Base-by-base conservation (phyloP, 2,113 vertebrate species). In the Tragelaphus strepsiceros region DNA sequence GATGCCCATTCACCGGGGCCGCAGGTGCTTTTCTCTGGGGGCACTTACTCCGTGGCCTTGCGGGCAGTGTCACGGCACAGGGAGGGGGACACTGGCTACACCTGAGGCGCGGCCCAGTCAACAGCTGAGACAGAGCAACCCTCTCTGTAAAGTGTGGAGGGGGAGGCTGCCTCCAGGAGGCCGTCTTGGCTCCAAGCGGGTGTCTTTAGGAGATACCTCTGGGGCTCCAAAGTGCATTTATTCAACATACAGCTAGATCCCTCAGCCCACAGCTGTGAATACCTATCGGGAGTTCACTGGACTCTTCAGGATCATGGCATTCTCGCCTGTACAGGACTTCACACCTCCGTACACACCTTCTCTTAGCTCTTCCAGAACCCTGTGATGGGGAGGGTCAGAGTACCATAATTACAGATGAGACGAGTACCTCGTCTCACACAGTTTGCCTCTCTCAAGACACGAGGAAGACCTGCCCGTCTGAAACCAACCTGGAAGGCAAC, bases 401-500 rank as follows among this genome's bases (percentile, higher is more conserved):
- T 19, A 51, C 22, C n/a, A 2, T 39, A 35, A 78, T 85, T 21
- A 59, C 5, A 71, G 71, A 13, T 49, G n/a, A 88, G 24, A 64
- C 7, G 7, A 90, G 7, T 2, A 8, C 28, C 1, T 26, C 14
- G 12, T 71, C 32, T 84, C n/a, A 14, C 3, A 12, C 0, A 46
- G 28, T 3, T 43, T 67, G 11, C 7, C 35, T 87, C 84, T 83
- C n/a, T 54, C 30, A 90, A 88, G 39, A 43, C 24, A 5, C 3
- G 2, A 61, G 28, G 32, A 84, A 89, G 28, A 93, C 6, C 22
- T 12, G 19, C 51, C 12, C 6, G 22, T 94, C 46, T 89, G 54
- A 89, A 92, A 86, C 49, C 49, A 74, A 46, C 14, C 71, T 35
- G 49, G 53, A 86, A 87, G 61, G 74, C n/a, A 83, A 64, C 46